Evolutionary conservation across 53 echinoderm and acorn worm species (phyloP).

Genomic region (Holothuria scabra): DNA sequence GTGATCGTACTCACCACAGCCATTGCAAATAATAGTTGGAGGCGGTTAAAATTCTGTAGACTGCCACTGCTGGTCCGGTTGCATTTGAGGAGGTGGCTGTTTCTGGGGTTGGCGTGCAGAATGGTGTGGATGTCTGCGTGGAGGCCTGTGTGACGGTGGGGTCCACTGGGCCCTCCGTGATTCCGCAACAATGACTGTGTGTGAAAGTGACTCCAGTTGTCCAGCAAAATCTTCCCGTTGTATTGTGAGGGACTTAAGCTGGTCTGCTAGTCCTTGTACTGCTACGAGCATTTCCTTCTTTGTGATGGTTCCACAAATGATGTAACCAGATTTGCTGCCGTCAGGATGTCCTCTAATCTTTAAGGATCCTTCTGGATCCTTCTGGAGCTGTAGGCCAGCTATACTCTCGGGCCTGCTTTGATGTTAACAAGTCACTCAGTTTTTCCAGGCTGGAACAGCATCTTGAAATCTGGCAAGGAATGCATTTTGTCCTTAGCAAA

Average conservation of each 20-base stretch:
- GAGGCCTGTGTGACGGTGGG: not conserved
- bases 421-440: too few species aligned
- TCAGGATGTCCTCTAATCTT: not conserved
- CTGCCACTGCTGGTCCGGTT: not conserved
- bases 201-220: not conserved
- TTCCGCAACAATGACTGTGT: not conserved
- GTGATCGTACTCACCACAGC: slow-evolving; percentile 5
- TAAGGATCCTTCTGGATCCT: too few species aligned
- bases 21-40: not conserved
- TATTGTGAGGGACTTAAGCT: not conserved
- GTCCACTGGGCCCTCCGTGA: not conserved
- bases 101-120: not conserved
- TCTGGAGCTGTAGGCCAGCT: too few species aligned
- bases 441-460: too few species aligned
- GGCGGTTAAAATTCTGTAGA: not conserved
- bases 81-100: not conserved
- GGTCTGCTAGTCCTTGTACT: not conserved
- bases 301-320: not conserved
- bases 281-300: not conserved
- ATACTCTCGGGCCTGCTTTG: too few species aligned
- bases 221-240: not conserved
- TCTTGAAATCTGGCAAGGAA: too few species aligned
- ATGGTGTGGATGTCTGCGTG: not conserved
- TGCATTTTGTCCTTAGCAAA: too few species aligned
- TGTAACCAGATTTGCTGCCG: not conserved